phyloP scores from a whole-genome alignment of 2,797 vertebrate species.

The Heterohyrax brucei region DNA sequence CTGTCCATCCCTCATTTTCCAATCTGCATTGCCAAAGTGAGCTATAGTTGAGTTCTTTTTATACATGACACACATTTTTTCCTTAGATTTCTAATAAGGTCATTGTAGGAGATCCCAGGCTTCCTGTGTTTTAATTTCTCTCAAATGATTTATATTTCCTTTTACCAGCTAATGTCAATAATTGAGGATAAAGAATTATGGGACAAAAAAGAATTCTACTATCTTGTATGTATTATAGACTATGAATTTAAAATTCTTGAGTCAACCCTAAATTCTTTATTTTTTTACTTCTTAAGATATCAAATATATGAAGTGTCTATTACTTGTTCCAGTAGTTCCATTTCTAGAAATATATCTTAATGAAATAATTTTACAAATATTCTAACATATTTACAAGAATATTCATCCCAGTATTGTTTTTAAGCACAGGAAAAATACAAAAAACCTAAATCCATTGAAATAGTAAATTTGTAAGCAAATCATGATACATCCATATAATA shows the following conservation, averaged over 20 bases:
- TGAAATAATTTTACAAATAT: background rate
- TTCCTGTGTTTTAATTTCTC: slow-evolving; percentile 67
- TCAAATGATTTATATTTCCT: slow-evolving; percentile 64
- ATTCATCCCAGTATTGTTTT: slow-evolving; percentile 9
- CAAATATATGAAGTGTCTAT: background rate
- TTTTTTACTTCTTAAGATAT: background rate
- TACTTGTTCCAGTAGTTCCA: background rate
- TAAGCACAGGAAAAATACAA: slow-evolving; percentile 3
- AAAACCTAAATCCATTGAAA: slow-evolving; percentile 42
- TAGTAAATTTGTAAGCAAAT: background rate
- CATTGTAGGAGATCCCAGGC: slow-evolving; percentile 48
- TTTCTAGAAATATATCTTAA: background rate
- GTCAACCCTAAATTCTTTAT: background rate
- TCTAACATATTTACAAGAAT: background rate
- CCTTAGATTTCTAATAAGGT: slow-evolving; percentile 62
- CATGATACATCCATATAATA: background rate
- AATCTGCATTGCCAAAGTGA: background rate
- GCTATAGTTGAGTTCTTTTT: slow-evolving; percentile 40
- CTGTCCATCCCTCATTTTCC: slow-evolving; percentile 20
- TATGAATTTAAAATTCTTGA: slow-evolving; percentile 51
- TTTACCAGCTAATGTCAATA: slow-evolving; percentile 22
- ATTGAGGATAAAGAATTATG: slow-evolving; percentile 16
- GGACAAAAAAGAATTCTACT: slow-evolving; percentile 50
- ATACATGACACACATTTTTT: slow-evolving; percentile 69
- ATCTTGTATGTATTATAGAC: background rate